Conservation (phyloP, 2,113 vertebrate species). For the Cinclus mexicanus region DNA sequence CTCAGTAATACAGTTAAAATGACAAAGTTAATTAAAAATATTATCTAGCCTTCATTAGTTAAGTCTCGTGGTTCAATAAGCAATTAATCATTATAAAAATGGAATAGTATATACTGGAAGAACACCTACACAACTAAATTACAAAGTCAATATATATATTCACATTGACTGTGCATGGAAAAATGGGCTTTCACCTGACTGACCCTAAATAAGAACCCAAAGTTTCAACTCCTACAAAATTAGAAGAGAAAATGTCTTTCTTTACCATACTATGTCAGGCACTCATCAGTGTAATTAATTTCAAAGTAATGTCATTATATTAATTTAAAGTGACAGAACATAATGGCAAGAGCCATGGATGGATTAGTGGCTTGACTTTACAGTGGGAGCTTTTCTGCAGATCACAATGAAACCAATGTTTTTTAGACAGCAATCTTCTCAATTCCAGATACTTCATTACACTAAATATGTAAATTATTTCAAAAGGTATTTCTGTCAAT, state of each 20-base stretch:
- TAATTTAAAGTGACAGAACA: neutral
- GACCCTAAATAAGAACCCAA: neutral
- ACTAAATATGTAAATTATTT: neutral
- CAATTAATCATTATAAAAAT: neutral
- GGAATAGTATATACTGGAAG: neutral
- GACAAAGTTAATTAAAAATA: neutral
- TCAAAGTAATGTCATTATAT: neutral
- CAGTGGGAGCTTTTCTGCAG: neutral
- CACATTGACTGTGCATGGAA: neutral
- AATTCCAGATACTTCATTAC: neutral
- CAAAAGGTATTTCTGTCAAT: neutral
- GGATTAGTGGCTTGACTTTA: neutral
- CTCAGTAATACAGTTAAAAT: neutral
- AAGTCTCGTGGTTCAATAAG: neutral
- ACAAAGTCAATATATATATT: neutral
- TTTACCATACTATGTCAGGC: neutral
- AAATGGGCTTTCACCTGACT: neutral
- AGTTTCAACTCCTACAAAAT: neutral
- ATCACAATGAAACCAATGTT: neutral
- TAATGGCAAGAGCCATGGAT: accelerated
- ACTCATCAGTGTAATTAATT: neutral
- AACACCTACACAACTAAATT: neutral
- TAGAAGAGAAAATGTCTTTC: neutral
- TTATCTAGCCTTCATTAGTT: neutral
- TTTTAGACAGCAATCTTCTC: neutral